Conservation (phyloP, 2,797 vertebrate species). For the Tenualosa ilisha region DNA sequence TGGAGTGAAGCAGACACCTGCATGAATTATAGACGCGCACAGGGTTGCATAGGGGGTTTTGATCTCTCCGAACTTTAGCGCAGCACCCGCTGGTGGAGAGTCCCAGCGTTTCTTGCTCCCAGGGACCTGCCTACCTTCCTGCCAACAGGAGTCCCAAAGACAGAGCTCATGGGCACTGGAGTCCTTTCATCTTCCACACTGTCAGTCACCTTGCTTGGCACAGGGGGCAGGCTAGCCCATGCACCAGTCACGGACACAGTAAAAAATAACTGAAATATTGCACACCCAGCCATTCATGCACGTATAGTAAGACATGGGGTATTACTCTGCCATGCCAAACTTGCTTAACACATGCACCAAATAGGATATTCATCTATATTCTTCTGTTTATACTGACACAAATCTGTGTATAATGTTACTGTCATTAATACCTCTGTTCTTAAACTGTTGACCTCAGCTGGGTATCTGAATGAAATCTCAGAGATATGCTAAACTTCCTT, state of each 20-base stretch:
- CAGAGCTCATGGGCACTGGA: neutral
- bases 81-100: slow-evolving; percentile 38
- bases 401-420: neutral
- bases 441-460: neutral
- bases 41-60: slow-evolving; percentile 45
- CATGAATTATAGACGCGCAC: slow-evolving; percentile 46
- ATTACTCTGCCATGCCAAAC: neutral
- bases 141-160: neutral
- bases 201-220: neutral
- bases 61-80: slow-evolving; percentile 46
- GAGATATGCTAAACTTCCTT: neutral
- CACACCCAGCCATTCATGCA: neutral
- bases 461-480: neutral
- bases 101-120: slow-evolving; percentile 13
- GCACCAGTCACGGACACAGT: neutral
- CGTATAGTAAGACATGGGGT: neutral
- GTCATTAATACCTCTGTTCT: neutral
- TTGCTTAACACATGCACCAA: neutral
- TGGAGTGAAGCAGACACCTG: slow-evolving; percentile 10
- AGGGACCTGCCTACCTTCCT: neutral
- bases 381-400: neutral
- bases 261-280: neutral
- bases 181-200: neutral
- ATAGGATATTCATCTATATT: neutral
- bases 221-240: neutral